These are phyloP conservation scores for Agriopis leucophaearia DNA, from an alignment of 2,888 invertebrate genomes.

Conservation along the genomic window DNA sequence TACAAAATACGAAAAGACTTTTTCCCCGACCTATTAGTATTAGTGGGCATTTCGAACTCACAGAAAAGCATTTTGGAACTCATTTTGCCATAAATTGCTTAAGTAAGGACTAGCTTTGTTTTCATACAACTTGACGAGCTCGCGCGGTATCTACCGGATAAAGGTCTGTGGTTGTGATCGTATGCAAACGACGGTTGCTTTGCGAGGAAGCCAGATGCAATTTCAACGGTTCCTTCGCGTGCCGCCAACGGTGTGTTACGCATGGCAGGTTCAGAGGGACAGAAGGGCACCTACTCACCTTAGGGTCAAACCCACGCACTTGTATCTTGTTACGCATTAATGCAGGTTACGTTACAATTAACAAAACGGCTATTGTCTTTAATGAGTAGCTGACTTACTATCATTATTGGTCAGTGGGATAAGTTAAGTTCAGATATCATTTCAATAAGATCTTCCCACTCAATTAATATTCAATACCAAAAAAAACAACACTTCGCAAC, in stretches of 20 bases:
- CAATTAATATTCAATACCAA: conserved; percentile 8
- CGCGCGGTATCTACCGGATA: no score
- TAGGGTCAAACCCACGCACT: conserved; percentile 28
- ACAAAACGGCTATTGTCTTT: background rate
- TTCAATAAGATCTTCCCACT: conserved; percentile 8
- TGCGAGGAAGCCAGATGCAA: conserved; percentile 37
- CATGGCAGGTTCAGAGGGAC: conserved; percentile 45
- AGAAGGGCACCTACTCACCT: conserved; percentile 10
- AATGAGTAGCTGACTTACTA: background rate
- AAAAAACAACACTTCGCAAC: conserved; percentile 3
- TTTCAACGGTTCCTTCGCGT: conserved; percentile 50
- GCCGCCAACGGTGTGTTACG: conserved; percentile 55
- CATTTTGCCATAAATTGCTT: no score
- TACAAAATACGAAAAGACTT: no score
- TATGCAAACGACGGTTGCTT: conserved; percentile 33
- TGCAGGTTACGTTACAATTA: background rate
- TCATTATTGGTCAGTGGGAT: no score
- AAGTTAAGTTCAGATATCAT: background rate
- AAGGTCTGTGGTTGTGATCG: background rate
- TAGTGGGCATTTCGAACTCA: no score
- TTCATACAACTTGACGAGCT: no score
- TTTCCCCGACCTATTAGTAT: no score
- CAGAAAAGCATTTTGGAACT: no score
- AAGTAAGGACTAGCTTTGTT: no score
- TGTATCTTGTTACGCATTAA: background rate